Percentiles rank a stretch among this genome's conserved stretches.
Evolutionary conservation across 2,797 vertebrate genomes (phyloP).

Genomic region (Propithecus deckenii): DNA sequence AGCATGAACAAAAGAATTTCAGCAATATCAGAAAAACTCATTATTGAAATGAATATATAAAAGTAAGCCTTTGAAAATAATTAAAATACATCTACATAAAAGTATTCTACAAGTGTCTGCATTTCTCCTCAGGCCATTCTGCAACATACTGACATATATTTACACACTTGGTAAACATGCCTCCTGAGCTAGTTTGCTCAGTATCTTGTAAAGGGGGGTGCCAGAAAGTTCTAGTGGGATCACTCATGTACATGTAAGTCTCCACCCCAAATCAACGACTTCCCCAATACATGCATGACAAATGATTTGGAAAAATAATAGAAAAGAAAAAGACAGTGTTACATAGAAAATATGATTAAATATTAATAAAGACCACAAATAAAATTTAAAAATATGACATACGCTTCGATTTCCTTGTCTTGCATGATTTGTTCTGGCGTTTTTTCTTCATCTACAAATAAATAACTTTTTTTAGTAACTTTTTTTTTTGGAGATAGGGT

Average conservation of each 20-base stretch:
- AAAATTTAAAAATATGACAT: constrained; percentile 70
- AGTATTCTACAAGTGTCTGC: neutral
- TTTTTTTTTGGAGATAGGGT: no score
- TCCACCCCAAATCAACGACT: neutral
- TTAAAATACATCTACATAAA: neutral
- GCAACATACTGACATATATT: neutral
- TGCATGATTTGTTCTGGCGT: constrained; percentile 21
- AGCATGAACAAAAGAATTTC: constrained; percentile 48
- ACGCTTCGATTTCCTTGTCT: constrained; percentile 59
- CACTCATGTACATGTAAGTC: neutral
- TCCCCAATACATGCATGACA: neutral
- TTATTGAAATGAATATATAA: neutral
- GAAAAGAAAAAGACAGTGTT: neutral
- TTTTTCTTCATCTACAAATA: constrained; percentile 78
- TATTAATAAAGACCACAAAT: constrained; percentile 26
- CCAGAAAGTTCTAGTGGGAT: neutral
- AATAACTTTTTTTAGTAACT: constrained; percentile 34
- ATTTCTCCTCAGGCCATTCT: neutral
- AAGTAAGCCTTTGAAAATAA: constrained; percentile 25
- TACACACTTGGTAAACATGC: neutral
- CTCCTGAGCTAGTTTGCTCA: neutral
- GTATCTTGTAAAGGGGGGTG: neutral
- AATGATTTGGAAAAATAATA: constrained; percentile 25
- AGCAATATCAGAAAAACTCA: constrained; percentile 15
- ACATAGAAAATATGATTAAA: neutral